Evolutionary conservation across 64 coral and sea anemone genomes (phyloP).

Genomic region (Montipora capricornis): DNA sequence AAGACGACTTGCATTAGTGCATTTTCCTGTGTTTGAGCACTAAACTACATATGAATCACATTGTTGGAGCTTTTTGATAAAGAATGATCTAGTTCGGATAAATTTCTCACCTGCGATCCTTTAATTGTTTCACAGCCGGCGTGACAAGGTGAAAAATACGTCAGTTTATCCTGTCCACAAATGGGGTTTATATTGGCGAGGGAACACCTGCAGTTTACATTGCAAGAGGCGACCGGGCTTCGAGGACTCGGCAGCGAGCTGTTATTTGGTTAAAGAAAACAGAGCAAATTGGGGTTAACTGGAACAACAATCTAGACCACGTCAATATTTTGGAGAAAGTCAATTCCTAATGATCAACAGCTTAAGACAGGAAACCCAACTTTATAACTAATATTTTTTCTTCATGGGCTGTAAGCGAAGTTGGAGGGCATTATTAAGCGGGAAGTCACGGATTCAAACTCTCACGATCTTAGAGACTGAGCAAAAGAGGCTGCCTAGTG

Average conservation of each 20-base stretch:
- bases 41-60: no score
- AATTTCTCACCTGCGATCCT: slow-evolving; percentile 29
- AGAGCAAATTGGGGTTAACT: background rate
- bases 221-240: slow-evolving; percentile 40
- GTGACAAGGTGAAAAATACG: slow-evolving; percentile 78
- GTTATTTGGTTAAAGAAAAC: background rate
- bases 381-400: no score
- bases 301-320: background rate
- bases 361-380: no score
- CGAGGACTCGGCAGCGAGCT: background rate
- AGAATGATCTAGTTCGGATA: background rate
- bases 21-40: no score
- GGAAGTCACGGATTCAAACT: no score
- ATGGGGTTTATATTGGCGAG: slow-evolving; percentile 42
- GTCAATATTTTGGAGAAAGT: background rate
- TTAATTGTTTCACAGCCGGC: slow-evolving; percentile 59
- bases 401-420: no score
- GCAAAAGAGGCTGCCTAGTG: no score
- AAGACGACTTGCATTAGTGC: no score
- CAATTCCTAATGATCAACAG: no score
- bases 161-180: slow-evolving; percentile 60
- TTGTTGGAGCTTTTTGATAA: background rate
- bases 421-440: no score
- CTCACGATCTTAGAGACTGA: no score
- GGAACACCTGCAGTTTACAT: slow-evolving; percentile 59